Evolutionary conservation across 1,140 invertebrate species (phyloP).

Genomic region (Sinonovacula constricta): DNA sequence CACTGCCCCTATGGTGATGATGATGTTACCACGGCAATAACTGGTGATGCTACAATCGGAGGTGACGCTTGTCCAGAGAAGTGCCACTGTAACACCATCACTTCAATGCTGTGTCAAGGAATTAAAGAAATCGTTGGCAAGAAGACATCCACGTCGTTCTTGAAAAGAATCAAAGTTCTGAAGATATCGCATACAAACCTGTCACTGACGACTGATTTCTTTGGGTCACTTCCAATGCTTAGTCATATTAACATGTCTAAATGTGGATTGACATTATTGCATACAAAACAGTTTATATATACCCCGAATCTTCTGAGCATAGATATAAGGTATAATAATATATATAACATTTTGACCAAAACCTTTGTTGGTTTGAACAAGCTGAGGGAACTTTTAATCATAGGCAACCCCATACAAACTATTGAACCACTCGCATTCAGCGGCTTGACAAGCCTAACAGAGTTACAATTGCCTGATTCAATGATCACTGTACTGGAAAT

Average conservation of each 20-base stretch:
- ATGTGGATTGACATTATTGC: neutral
- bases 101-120: neutral
- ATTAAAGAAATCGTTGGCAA: neutral
- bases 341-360: neutral
- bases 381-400: neutral
- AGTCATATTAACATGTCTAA: neutral
- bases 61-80: neutral
- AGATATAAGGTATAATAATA: constrained; percentile 1
- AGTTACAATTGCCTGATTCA: neutral
- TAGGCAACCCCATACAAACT: neutral
- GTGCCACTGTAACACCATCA: neutral
- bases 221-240: neutral
- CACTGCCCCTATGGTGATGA: constrained; percentile 25
- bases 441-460: neutral
- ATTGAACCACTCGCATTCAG: constrained; percentile 1
- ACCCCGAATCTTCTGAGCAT: neutral
- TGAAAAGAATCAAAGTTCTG: neutral
- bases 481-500: neutral
- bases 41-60: neutral
- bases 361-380: neutral
- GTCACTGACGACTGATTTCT: neutral
- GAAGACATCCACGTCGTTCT: neutral
- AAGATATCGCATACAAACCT: neutral
- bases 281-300: neutral
- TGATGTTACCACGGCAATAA: constrained; percentile 9